Evolutionary conservation across 2,797 vertebrate species (phyloP), one percentile per base, ranked within the genome.

Genomic region (Acipenser transmontanus): DNA sequence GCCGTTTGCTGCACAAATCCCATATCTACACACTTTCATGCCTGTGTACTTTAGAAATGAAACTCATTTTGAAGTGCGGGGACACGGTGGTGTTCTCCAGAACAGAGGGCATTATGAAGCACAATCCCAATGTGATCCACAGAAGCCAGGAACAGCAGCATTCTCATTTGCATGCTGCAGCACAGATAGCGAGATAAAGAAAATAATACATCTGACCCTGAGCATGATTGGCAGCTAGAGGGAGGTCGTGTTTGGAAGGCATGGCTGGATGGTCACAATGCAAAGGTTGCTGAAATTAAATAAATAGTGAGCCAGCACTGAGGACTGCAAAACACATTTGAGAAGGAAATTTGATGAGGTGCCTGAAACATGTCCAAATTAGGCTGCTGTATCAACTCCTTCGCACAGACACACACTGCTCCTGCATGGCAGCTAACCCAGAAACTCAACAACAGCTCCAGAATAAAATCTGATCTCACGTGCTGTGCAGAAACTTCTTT

Each of bases 221-320:
- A 49, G 9, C 6, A 7, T 67, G 59, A 57, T 6, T 65, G 68
- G 71, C 57, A 13, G 59, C 63, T 48, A 68, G 64, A 65, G 52
- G 20, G 64, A 11, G 14, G 11, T 65, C 20, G 3, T 13, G 54
- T 10, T 65, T 62, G 63, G 49, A 17, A 64, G 47, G 9, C 12
- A 13, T 49, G 20, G 34, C 62, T 51, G 67, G 47, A 9, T 3
- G 5, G 11, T 12, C 51, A 11, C 60, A 48, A 14, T 60, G 47
- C 51, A 51, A 63, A 67, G 50, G 14, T n/a, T 68, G 5, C 52
- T 11, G 62, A 34, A 34, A 34, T 34, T 34, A 34, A 34, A 34
- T 34, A 34, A 34, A 34, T 17, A 4, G 34, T 34, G 2, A 34
- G 34, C 34, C 34, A 34, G 34, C 17, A 17, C 17, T 17, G 17